These are phyloP conservation scores for Paedocypris sp. DNA, from an alignment of 2,113 vertebrate species.

Conservation along the genomic window DNA sequence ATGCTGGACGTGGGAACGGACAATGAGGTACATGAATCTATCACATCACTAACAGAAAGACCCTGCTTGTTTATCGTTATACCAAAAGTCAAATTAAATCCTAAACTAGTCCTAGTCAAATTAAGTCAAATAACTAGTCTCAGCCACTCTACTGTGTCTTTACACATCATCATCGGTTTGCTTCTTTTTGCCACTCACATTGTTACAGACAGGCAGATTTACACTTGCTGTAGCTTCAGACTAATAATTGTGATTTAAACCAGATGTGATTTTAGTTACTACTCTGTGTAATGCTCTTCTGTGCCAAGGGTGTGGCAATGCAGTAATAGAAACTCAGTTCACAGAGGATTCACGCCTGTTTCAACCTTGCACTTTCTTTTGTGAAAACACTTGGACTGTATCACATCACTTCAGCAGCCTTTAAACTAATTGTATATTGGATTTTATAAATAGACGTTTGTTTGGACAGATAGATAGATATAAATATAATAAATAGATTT, in stretches of 20 bases:
- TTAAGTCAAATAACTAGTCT: background rate
- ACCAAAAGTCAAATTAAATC: no score
- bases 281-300: conserved; percentile 17
- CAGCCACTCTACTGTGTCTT: background rate
- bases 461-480: no score
- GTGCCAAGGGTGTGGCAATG: conserved; percentile 35
- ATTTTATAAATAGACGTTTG: no score
- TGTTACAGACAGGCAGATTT: background rate
- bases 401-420: no score
- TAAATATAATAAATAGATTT: no score
- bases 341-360: background rate
- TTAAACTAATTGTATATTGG: no score
- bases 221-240: background rate
- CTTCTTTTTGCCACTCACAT: background rate
- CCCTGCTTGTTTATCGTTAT: background rate
- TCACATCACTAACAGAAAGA: background rate
- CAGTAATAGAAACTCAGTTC: conserved; percentile 4
- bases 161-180: background rate
- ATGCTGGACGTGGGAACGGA: conserved; percentile 92
- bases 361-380: background rate
- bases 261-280: background rate
- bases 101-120: background rate
- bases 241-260: background rate
- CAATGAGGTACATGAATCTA: conserved; percentile 73
- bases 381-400: no score